Base-by-base conservation (phyloP, 2,113 vertebrate species). In the Macrotis lagotis region DNA sequence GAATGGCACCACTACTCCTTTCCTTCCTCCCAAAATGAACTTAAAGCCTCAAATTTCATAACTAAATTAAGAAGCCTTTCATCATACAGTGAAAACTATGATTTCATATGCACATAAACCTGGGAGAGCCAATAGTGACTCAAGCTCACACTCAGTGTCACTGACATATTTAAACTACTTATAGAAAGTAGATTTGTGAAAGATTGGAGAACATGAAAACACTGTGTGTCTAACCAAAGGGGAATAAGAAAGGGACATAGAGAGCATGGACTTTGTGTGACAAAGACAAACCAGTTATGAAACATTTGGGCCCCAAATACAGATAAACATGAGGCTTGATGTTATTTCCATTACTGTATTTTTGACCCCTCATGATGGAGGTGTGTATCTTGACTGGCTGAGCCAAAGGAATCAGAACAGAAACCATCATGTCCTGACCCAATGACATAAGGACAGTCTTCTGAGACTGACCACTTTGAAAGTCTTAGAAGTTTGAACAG, bases 311-410 rank as follows among this genome's bases (percentile, higher is more conserved):
- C 49, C 83, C 92, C 89, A 90, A 0, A n/a, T n/a, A 48, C 25
- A 74, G 83, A n/a, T n/a, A n/a, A n/a, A 48, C 26, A 47, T 6
- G 89, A 26, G 47, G 19, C 4, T 2, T 51, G 8, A 94, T 19
- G 50, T 55, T 92, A 19, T 90, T 91, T 91, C 94, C 24, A 5
- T 95, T 92, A 88, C 37, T 93, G 8, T 93, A 88, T 93, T 91
- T 93, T 95, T 44, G 94, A 59, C 47, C 31, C 88, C 90, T 19
- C 92, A 2, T 52, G 91, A 59, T 51, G 37, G n/a, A 48, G 25
- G 10, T 91, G 31, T 74, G n/a, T 53, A 48, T 28, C 92, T 92
- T 47, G 47, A 74, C 28, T 83, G 16, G 25, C 50, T 49, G 53
- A 52, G 50, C 28, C 50, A 52, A 49, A 90, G 51, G 51, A 90